Evolutionary conservation across 2,797 vertebrate genomes (phyloP).

Genomic region (Lateolabrax maculatus): DNA sequence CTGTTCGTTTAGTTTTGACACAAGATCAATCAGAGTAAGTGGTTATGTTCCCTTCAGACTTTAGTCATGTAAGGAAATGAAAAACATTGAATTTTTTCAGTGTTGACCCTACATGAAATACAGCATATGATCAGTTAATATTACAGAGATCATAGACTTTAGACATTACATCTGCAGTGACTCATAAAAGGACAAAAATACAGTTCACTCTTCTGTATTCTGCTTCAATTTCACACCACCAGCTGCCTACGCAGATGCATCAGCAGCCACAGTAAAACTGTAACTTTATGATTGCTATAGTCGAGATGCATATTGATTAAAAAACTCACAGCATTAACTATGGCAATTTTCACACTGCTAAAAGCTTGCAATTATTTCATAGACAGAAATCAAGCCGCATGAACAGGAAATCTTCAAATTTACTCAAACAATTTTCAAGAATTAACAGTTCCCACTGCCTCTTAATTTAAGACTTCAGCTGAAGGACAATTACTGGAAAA

Average conservation of each 20-base stretch:
- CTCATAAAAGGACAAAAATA: not conserved
- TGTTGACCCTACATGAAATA: constrained; percentile 14
- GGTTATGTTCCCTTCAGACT: not conserved
- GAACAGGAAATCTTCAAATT: constrained; percentile 13
- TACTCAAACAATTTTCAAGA: constrained; percentile 21
- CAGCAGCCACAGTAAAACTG: not conserved
- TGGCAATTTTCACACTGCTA: not conserved
- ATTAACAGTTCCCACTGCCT: constrained; percentile 6
- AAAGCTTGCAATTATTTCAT: constrained; percentile 13
- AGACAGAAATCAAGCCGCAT: not conserved
- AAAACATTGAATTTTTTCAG: constrained; percentile 13
- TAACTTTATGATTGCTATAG: not conserved
- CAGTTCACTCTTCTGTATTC: not conserved
- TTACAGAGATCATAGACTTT: not conserved
- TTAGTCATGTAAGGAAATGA: constrained; percentile 10
- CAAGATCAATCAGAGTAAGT: constrained; percentile 26
- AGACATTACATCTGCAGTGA: not conserved
- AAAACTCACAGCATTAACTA: not conserved
- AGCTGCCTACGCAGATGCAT: constrained; percentile 1
- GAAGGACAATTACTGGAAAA: constrained; percentile 3
- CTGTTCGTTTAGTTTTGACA: constrained; percentile 17
- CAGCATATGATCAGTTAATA: constrained; percentile 1
- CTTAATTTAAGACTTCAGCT: constrained; percentile 18
- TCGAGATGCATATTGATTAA: constrained; percentile 9
- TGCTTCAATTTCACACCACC: constrained; percentile 5